Conservation (phyloP, 2,888 invertebrate species). For the Phymatocera aterrima region DNA sequence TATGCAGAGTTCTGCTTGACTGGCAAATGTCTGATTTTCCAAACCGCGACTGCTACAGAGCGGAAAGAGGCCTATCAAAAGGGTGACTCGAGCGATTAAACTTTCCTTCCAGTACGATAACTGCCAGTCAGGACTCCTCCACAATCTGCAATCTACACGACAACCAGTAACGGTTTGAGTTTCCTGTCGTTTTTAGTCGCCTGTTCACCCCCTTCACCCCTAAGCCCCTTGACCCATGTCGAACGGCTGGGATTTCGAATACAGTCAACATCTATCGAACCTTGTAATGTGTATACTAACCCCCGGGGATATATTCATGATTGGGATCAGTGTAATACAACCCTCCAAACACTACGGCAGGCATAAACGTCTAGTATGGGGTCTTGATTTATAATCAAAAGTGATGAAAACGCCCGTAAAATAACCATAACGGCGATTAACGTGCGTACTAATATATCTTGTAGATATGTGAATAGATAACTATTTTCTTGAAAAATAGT, state of each 20-base stretch:
- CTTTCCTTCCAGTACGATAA: constrained; percentile 12
- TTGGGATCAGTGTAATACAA: not conserved
- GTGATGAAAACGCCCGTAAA: not conserved
- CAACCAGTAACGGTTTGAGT: not conserved
- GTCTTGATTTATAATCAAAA: not conserved
- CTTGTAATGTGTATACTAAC: not conserved
- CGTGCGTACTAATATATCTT: too few relatives aligned
- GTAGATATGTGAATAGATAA: too few relatives aligned
- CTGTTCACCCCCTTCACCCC: not conserved
- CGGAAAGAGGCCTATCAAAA: constrained; percentile 13
- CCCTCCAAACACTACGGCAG: not conserved
- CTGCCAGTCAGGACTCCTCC: not conserved
- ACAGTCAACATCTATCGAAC: not conserved
- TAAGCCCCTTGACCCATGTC: not conserved
- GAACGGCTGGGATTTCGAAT: constrained; percentile 5
- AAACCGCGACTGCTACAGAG: not conserved
- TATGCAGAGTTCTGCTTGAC: not conserved
- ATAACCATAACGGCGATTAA: not conserved
- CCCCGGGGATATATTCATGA: not conserved
- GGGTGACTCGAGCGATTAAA: constrained; percentile 5
- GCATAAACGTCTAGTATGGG: not conserved
- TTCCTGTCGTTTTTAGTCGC: not conserved
- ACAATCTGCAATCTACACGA: not conserved
- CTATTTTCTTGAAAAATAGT: too few relatives aligned
- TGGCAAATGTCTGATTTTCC: not conserved